Base-by-base conservation (phyloP, 2,888 invertebrate genomes). In the Volucella inflata region DNA sequence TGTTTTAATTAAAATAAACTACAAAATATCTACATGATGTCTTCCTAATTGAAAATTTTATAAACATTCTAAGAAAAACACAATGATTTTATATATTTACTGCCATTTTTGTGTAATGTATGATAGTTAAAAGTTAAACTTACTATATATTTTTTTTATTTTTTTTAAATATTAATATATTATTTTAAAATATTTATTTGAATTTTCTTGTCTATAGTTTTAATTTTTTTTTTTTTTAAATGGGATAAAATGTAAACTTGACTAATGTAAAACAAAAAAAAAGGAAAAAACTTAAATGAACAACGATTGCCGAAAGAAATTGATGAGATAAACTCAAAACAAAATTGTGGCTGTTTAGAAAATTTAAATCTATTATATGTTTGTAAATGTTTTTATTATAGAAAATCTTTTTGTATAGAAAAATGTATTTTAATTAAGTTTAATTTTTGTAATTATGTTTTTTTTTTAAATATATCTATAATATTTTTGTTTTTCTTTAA, bases 301-400 rank as follows among this genome's bases (percentile, higher is more conserved):
- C 40, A 57, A 60, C 17, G 10, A 48, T 44, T 64, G 10, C 59
- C 68, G 16, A 62, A 68, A 55, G 44, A 46, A 38, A 38, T 30
- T 30, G 40, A 9, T 17, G 50, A 53, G 12, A 68, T 50, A 64
- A 64, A 62, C 21, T 51, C 48, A 55, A 48, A 84, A 72, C 65
- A 80, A 85, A 80, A 83, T 83, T 85, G 64, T 85, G 85, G 85
- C 85, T 85, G 85, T 85, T 80, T 81, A 85, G 72, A 68, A 74
- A 50, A 48, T 11, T 64, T 50, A 59, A 44, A 76, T 38, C 36
- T 48, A 60, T 42, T 42, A 67, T 50, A 55, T 70, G 16, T 72
- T 40, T 70, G 46, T 57, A 64, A 67, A 48, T 77, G 38, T 46
- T 60, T 44, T 16, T 51, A 46, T 44, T 62, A 16, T 57, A 44